These are phyloP conservation scores for Zele albiditarsus DNA, from an alignment of 2,888 invertebrate species.

Conservation along the genomic window DNA sequence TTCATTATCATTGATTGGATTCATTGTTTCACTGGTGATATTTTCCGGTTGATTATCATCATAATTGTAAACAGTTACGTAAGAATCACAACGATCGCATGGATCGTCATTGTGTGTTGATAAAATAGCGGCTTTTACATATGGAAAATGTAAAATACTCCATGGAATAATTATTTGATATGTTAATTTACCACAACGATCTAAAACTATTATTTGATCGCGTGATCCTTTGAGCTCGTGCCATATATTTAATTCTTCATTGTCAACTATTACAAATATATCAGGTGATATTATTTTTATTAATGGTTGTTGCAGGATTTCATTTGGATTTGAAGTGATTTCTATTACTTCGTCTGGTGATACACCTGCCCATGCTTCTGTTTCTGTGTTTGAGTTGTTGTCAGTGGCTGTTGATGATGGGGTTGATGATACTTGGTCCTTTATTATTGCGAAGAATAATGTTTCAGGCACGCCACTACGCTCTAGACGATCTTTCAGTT, in stretches of 20 bases:
- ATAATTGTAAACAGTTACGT: conserved; percentile 14
- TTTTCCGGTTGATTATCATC: background rate
- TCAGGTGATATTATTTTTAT: conserved; percentile 47
- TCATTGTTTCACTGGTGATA: background rate
- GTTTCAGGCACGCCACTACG: conserved; percentile 58
- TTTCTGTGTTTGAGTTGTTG: conserved; percentile 55
- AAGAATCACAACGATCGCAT: conserved; percentile 65
- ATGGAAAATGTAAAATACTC: conserved; percentile 69
- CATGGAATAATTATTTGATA: conserved; percentile 70
- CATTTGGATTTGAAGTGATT: conserved; percentile 41
- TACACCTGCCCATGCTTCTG: conserved; percentile 58
- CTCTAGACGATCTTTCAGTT: conserved; percentile 59
- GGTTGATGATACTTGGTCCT: conserved; percentile 31
- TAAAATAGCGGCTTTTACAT: conserved; percentile 70
- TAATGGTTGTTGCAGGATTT: conserved; percentile 48
- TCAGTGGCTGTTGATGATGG: conserved; percentile 43
- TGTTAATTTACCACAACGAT: conserved; percentile 68
- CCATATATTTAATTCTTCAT: conserved; percentile 57
- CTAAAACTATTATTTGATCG: conserved; percentile 63
- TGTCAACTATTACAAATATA: conserved; percentile 59
- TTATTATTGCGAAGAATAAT: conserved; percentile 59
- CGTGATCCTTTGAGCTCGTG: conserved; percentile 57
- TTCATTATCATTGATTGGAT: background rate
- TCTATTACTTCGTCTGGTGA: conserved; percentile 51
- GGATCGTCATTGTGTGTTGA: conserved; percentile 69